A percentile compares a stretch with the other conserved stretches of the same genome.
These are phyloP conservation scores for Danio rerio DNA, from an alignment of 2,113 vertebrate species.

Conservation along the genomic window GRCz12tu NC_133193.1:25733001-25733500, in stretches of 20 bases:
- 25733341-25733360: conserved; percentile 35
- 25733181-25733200: conserved; percentile 53
- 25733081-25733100: conserved; percentile 64
- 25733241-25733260: conserved; percentile 55
- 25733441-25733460: background rate
- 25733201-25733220: conserved; percentile 68
- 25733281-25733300: conserved; percentile 50
- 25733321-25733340: conserved; percentile 33
- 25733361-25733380: conserved; percentile 28
- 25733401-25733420: conserved; percentile 28
- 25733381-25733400: conserved; percentile 7
- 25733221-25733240: conserved; percentile 54
- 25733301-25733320: conserved; percentile 52
- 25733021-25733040: conserved; percentile 55
- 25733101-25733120: conserved; percentile 53
- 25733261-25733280: conserved; percentile 35
- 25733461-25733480: conserved; percentile 21
- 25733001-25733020: conserved; percentile 50
- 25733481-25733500: conserved; percentile 19
- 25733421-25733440: conserved; percentile 45
- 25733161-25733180: conserved; percentile 10
- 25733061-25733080: conserved; percentile 50
- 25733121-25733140: conserved; percentile 32
- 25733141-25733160: conserved; percentile 27
- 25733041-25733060: conserved; percentile 61